Conservation (phyloP, 1,140 invertebrate species). For the Diachasma alloeum region DNA sequence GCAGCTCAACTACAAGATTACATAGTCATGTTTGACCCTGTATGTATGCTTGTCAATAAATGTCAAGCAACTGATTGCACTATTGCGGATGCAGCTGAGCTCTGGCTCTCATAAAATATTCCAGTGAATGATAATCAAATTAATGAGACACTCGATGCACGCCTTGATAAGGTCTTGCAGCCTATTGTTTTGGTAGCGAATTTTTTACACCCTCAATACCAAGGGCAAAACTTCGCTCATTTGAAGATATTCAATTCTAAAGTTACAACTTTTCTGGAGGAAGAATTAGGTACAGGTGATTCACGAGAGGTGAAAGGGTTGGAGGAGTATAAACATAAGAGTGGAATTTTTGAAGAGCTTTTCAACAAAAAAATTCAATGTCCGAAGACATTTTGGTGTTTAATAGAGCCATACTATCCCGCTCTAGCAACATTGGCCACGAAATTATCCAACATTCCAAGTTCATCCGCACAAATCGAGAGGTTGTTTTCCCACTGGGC, state of each 20-base stretch:
- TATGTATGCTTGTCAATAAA: conserved; percentile 21
- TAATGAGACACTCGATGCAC: not conserved
- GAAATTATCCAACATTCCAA: conserved; percentile 7
- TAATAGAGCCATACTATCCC: not conserved
- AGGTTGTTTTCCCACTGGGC: conserved; percentile 13
- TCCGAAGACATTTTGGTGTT: not conserved
- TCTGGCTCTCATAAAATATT: conserved; percentile 14
- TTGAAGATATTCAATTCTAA: not conserved
- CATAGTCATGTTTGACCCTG: conserved; percentile 18
- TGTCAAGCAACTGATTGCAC: conserved; percentile 14
- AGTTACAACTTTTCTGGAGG: not conserved
- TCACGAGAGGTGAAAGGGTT: not conserved
- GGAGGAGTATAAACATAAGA: not conserved
- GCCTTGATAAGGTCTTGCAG: conserved; percentile 14
- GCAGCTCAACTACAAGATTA: conserved; percentile 3
- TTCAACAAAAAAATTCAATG: not conserved
- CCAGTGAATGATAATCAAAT: not conserved
- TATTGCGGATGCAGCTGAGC: conserved; percentile 16
- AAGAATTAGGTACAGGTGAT: not conserved
- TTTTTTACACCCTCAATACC: conserved; percentile 21
- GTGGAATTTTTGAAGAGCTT: not conserved
- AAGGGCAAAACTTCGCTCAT: not conserved
- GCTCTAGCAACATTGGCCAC: not conserved
- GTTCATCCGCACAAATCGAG: conserved; percentile 16
- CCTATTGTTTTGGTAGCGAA: conserved; percentile 16